A percentile compares a stretch with the other conserved stretches of the same genome.
These are phyloP conservation scores for Acholoe squamosa DNA, from an alignment of 2,888 invertebrate genomes.

Conservation along the genomic window DNA sequence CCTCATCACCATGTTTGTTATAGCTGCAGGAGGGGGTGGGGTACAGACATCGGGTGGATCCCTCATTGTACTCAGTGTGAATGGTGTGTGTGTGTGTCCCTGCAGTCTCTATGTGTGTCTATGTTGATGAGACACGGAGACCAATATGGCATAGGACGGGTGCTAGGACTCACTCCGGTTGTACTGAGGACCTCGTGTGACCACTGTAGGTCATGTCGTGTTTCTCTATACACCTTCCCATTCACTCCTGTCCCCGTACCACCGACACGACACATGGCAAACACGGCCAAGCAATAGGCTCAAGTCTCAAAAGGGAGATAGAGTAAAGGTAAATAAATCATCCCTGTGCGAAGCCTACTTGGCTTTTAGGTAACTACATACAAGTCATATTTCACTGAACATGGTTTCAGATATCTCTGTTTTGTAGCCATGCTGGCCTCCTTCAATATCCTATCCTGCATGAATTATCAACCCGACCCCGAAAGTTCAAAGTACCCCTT, in stretches of 20 bases:
- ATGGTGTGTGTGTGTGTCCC: not conserved
- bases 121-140: slow-evolving; percentile 10
- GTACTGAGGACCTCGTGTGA: not conserved
- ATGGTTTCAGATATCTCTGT: not conserved
- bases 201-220: not conserved
- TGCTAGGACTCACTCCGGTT: not conserved
- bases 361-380: not conserved
- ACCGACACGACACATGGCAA: not conserved
- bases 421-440: not conserved
- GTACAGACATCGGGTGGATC: not conserved
- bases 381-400: not conserved
- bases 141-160: slow-evolving; percentile 11
- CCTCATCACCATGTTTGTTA: not conserved
- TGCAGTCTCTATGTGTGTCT: not conserved
- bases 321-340: not conserved
- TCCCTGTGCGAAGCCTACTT: not conserved
- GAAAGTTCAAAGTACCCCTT: too few relatives aligned
- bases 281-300: not conserved
- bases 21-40: not conserved
- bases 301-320: not conserved
- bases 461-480: not conserved
- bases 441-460: not conserved
- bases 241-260: not conserved
- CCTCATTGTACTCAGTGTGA: not conserved
- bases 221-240: not conserved